These are phyloP conservation scores for Nothocercus nigrocapillus DNA, from an alignment of 2,113 vertebrate genomes.

Conservation along the genomic window DNA sequence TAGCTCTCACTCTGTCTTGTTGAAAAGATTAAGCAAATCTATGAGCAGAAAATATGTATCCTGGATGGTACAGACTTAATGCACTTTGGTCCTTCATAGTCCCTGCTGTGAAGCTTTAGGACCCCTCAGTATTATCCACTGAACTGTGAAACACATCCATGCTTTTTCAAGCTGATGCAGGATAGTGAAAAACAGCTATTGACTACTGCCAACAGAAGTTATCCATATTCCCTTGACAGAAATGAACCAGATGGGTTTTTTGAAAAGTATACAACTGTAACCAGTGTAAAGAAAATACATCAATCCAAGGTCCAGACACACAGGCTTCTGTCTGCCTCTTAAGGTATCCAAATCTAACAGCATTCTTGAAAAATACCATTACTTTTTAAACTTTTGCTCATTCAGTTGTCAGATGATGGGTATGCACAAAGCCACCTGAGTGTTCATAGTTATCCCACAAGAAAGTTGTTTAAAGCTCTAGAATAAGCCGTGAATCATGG, in stretches of 20 bases:
- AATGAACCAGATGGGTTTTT: neutral
- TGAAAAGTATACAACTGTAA: neutral
- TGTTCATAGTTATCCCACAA: neutral
- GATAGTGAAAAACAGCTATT: neutral
- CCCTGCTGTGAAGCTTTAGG: conserved; percentile 10
- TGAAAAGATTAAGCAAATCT: conserved; percentile 54
- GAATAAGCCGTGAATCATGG: neutral
- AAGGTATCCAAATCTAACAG: neutral
- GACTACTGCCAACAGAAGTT: conserved; percentile 18
- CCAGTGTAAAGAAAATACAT: neutral
- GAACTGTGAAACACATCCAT: conserved; percentile 8
- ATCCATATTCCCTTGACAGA: neutral
- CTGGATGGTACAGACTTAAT: neutral
- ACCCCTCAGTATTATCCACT: neutral
- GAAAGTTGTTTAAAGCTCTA: neutral
- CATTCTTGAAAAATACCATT: neutral
- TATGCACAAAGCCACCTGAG: neutral
- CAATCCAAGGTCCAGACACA: neutral
- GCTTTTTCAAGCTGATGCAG: neutral
- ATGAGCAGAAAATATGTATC: conserved; percentile 32
- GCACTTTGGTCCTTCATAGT: neutral
- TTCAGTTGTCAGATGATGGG: neutral
- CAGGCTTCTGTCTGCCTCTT: neutral
- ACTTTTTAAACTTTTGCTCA: neutral
- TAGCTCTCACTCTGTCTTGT: neutral